These are phyloP conservation scores for Charadrius vociferus DNA, from an alignment of 2,113 vertebrate genomes.

Conservation along the genomic window DNA sequence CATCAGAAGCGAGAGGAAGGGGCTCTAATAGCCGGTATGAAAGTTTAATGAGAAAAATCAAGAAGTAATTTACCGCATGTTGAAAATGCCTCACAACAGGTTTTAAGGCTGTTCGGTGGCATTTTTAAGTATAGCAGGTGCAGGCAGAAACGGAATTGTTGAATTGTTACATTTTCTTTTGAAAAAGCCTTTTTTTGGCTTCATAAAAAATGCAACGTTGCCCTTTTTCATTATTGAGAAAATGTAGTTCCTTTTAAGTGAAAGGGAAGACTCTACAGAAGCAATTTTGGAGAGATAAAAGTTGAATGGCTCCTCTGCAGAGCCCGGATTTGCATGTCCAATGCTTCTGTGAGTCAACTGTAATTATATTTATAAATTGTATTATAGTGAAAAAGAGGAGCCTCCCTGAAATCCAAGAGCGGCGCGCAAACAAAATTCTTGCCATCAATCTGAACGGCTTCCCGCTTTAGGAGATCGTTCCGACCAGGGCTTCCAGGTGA, in stretches of 20 bases:
- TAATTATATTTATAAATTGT: background rate
- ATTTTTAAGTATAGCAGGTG: background rate
- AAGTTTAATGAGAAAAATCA: conserved; percentile 44
- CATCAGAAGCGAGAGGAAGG: conserved; percentile 3
- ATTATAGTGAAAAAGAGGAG: background rate
- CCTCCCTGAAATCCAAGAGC: background rate
- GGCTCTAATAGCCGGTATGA: background rate
- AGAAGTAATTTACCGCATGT: background rate
- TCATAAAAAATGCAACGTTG: conserved; percentile 49
- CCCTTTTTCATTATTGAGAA: conserved; percentile 52
- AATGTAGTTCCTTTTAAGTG: conserved; percentile 17
- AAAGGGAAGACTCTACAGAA: conserved; percentile 11
- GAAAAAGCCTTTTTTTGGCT: background rate
- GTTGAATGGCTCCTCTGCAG: background rate
- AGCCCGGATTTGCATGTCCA: background rate
- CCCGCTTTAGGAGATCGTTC: background rate
- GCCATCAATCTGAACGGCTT: conserved; percentile 5
- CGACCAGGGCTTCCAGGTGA: background rate
- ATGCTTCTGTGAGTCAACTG: background rate
- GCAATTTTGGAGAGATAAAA: background rate
- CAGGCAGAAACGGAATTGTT: background rate
- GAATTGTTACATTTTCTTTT: conserved; percentile 7
- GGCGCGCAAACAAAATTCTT: background rate
- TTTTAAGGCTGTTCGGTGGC: background rate
- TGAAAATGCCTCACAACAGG: background rate